These are phyloP conservation scores for Sylvia atricapilla DNA, from an alignment of 2,113 vertebrate genomes.

Conservation along the genomic window DNA sequence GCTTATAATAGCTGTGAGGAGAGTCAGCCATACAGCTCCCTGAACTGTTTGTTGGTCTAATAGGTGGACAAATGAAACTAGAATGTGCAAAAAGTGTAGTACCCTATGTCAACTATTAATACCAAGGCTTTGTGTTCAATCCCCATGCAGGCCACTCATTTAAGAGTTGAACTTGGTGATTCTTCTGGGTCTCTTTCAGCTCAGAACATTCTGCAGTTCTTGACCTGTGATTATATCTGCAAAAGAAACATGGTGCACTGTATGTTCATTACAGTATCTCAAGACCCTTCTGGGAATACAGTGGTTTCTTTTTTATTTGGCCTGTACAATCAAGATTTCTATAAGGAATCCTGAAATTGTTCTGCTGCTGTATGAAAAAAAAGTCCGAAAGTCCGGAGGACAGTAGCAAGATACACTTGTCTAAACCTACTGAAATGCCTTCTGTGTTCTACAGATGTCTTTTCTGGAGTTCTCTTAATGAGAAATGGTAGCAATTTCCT, in stretches of 20 bases:
- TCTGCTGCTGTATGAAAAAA: conserved; percentile 30
- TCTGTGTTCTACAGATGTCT: neutral
- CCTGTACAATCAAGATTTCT: conserved; percentile 40
- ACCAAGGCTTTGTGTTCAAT: accelerated
- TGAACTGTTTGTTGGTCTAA: neutral
- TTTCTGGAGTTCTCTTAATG: neutral
- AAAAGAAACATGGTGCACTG: conserved; percentile 40
- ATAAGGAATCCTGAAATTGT: conserved; percentile 42
- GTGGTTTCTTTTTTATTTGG: conserved; percentile 45
- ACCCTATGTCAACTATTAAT: neutral
- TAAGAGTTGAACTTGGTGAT: neutral
- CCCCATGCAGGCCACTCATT: neutral
- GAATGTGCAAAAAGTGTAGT: neutral
- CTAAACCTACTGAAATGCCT: neutral
- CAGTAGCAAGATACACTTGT: conserved; percentile 18
- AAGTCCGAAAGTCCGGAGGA: neutral
- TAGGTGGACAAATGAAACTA: neutral
- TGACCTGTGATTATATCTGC: conserved; percentile 20
- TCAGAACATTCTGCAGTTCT: neutral
- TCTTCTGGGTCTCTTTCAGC: neutral
- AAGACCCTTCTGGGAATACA: conserved; percentile 54
- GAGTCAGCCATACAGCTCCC: neutral
- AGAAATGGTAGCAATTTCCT: neutral
- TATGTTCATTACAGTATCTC: conserved; percentile 58
- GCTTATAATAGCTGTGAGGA: neutral